Conservation (phyloP, 2,888 invertebrate species). For the Meteorus colon region DNA sequence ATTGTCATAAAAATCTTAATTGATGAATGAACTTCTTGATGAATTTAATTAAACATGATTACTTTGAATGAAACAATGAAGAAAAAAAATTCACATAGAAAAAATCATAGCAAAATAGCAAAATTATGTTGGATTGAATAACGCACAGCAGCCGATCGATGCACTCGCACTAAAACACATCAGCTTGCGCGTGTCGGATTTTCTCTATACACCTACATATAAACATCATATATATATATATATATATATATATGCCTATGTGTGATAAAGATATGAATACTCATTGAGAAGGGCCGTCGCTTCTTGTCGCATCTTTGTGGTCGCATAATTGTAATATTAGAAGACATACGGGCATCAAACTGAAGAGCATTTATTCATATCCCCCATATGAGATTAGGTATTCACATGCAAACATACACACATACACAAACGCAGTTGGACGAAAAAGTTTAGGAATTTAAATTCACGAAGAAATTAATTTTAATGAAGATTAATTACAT, state of each 20-base stretch:
- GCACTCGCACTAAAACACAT: constrained; percentile 62
- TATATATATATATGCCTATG: not conserved
- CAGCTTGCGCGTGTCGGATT: constrained; percentile 49
- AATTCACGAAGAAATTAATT: not conserved
- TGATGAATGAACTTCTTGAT: too few relatives aligned
- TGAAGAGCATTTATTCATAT: not conserved
- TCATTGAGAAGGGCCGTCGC: constrained; percentile 14
- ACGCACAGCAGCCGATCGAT: constrained; percentile 52
- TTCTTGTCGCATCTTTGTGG: not conserved
- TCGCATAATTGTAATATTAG: constrained; percentile 31
- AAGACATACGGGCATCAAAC: constrained; percentile 26
- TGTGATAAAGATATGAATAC: not conserved
- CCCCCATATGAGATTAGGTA: too few relatives aligned
- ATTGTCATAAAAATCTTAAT: not conserved
- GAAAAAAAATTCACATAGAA: too few relatives aligned
- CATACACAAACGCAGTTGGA: not conserved
- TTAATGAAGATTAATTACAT: not conserved
- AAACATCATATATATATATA: not conserved
- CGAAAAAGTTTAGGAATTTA: not conserved
- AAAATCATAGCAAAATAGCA: too few relatives aligned
- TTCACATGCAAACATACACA: not conserved
- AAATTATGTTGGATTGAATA: not conserved
- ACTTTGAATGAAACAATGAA: too few relatives aligned
- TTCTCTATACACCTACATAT: not conserved
- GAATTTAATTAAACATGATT: too few relatives aligned